Base-by-base conservation (phyloP, 2,113 vertebrate species). In the Ancistrus triradiatus region DNA sequence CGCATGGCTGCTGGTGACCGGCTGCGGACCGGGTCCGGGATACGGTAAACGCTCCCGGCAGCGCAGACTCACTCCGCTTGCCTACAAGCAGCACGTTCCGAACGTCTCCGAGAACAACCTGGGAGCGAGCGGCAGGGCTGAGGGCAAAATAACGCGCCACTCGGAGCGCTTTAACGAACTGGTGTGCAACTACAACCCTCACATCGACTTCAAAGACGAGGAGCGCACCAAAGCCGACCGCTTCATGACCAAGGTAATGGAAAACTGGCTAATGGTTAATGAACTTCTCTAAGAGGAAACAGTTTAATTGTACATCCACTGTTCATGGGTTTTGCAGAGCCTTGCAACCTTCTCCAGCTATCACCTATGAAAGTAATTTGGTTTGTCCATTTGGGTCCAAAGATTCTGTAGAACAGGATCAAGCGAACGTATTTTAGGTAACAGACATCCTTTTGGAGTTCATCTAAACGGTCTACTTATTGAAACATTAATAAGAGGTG, bases 151-250 rank as follows among this genome's bases (percentile, higher is more conserved):
- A 79, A 85, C 91, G 46, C 90, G 93, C 69, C 90, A 84, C 83
- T 94, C 93, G 0, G 93, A 95, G 78, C 92, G 91, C 79, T 98
- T 98, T 88, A 95, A 93, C 77, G 91, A 95, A 42, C 92, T 98
- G 51, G 91, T 92, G 74, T 94, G 93, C 83, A 98, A 98, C 88
- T 98, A 97, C 89, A 98, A 98, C 76, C 90, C 95, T 15, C 94
- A 98, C 86, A 93, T 98, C 83, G 90, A 95, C 79, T 98, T 98
- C 88, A 98, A 98, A 83, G 94, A 98, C 84, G 95, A 98, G 81
- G 95, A 98, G 85, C 94, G 93, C 83, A 97, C 94, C 19, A 92
- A 92, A 35, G 94, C 95, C 2, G 95, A 98, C 80, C 89, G 94
- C 62, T 92, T 98, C 79, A 97, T 97, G 95, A 97, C 92, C 71